Evolutionary conservation across 2,888 invertebrate species (phyloP).

Genomic region (Tromatobia lineatoria): DNA sequence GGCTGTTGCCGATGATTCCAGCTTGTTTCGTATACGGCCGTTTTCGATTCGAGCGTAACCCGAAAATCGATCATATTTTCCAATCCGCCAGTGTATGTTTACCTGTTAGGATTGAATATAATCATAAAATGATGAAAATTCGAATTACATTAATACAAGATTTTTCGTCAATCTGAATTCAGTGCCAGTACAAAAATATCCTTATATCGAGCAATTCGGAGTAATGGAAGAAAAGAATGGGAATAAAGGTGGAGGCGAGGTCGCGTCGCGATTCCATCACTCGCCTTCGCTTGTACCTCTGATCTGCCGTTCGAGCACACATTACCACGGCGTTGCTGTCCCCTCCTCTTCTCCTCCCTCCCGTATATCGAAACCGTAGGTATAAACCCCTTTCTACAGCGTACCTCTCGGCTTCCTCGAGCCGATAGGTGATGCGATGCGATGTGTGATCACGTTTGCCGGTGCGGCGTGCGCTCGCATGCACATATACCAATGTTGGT

Average conservation of each 20-base stretch:
- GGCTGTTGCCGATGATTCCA: too few species aligned
- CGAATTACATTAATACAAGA: too few species aligned
- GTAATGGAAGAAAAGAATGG: slow-evolving; percentile 19
- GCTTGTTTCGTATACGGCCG: too few species aligned
- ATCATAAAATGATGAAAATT: neutral
- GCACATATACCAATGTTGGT: slow-evolving; percentile 57
- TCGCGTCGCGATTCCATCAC: slow-evolving; percentile 56
- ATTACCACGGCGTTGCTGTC: slow-evolving; percentile 13
- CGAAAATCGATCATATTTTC: too few species aligned
- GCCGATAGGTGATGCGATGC: slow-evolving; percentile 54
- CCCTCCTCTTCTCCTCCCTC: slow-evolving; percentile 23
- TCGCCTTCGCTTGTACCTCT: slow-evolving; percentile 18
- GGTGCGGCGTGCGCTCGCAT: slow-evolving; percentile 51
- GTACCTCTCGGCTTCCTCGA: slow-evolving; percentile 9
- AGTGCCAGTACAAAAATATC: neutral
- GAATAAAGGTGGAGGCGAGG: slow-evolving; percentile 29
- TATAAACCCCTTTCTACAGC: slow-evolving; percentile 12
- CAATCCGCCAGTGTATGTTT: too few species aligned
- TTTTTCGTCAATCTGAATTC: neutral
- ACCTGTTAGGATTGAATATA: too few species aligned
- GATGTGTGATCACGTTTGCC: slow-evolving; percentile 66
- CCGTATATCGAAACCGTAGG: slow-evolving; percentile 3
- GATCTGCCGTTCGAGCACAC: slow-evolving; percentile 37
- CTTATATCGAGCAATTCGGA: neutral
- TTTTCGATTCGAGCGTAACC: too few species aligned